A percentile compares a stretch with the other conserved stretches of the same genome.
Evolutionary conservation across 2,797 vertebrate species (phyloP).

Genomic region (Helicolenus hilgendorfi): DNA sequence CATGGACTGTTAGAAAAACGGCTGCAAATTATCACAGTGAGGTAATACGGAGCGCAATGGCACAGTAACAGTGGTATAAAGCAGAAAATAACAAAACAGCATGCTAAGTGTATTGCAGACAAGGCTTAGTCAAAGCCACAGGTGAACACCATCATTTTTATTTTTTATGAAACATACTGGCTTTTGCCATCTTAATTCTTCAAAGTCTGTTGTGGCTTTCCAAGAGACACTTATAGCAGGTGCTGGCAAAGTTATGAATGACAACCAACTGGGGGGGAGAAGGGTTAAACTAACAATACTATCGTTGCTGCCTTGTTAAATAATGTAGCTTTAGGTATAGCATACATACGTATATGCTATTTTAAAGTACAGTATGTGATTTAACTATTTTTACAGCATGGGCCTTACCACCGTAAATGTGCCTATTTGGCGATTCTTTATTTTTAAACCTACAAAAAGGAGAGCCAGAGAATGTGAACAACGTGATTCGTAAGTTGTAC

Average conservation of each 20-base stretch:
- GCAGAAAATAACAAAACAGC: not conserved
- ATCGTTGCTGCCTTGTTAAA: not conserved
- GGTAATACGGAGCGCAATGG: not conserved
- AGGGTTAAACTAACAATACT: not conserved
- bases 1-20: not conserved
- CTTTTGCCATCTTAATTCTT: not conserved
- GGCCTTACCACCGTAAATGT: not conserved
- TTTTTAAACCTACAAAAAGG: too few relatives aligned
- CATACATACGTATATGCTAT: not conserved
- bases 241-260: not conserved
- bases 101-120: not conserved
- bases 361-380: not conserved
- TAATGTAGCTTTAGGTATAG: not conserved
- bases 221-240: not conserved
- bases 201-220: not conserved
- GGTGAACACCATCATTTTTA: not conserved
- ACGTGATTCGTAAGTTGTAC: too few relatives aligned
- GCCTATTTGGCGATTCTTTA: too few relatives aligned
- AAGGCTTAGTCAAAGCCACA: not conserved
- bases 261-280: not conserved
- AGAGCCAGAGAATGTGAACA: too few relatives aligned
- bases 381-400: not conserved
- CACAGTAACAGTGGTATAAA: not conserved
- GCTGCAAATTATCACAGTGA: not conserved
- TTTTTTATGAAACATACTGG: not conserved